Evolutionary conservation across 2,113 vertebrate genomes (phyloP).

Genomic region (Boleophthalmus pectinirostris): DNA sequence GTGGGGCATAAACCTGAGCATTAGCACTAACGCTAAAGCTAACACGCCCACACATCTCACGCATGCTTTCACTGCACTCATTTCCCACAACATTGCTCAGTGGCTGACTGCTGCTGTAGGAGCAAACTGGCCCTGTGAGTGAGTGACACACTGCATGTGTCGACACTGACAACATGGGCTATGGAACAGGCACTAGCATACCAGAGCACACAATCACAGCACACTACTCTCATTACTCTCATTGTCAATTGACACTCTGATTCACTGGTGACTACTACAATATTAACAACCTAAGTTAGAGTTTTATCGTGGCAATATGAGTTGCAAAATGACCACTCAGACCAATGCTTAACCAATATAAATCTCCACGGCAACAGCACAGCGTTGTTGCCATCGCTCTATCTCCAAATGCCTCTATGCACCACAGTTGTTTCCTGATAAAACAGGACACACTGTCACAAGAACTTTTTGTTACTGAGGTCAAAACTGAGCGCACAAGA

Average conservation of each 20-base stretch:
- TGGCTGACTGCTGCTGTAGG: conserved; percentile 32
- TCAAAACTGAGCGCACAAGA: conserved; percentile 28
- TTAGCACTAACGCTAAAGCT: conserved; percentile 61
- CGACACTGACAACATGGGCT: conserved; percentile 41
- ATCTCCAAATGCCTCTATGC: conserved; percentile 31
- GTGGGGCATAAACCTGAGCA: conserved; percentile 67
- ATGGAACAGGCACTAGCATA: conserved; percentile 33
- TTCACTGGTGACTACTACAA: not conserved
- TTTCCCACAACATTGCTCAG: conserved; percentile 64
- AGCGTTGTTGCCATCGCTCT: conserved; percentile 43
- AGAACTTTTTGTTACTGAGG: conserved; percentile 30
- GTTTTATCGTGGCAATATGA: conserved; percentile 14
- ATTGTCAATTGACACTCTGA: conserved; percentile 27
- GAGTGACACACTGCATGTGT: conserved; percentile 60
- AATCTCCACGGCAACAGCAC: conserved; percentile 41
- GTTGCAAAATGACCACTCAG: conserved; percentile 35
- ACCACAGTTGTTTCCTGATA: conserved; percentile 40
- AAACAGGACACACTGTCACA: conserved; percentile 39
- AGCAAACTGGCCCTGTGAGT: conserved; percentile 35
- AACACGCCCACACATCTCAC: conserved; percentile 71
- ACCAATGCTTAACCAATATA: conserved; percentile 25
- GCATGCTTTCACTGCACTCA: conserved; percentile 71
- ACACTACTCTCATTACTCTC: conserved; percentile 29
- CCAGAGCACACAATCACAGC: conserved; percentile 31
- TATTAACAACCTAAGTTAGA: conserved; percentile 3